phyloP scores from a whole-genome alignment of 53 echinoderm and acorn worm genomes.

The Holothuria leucospilota region DNA sequence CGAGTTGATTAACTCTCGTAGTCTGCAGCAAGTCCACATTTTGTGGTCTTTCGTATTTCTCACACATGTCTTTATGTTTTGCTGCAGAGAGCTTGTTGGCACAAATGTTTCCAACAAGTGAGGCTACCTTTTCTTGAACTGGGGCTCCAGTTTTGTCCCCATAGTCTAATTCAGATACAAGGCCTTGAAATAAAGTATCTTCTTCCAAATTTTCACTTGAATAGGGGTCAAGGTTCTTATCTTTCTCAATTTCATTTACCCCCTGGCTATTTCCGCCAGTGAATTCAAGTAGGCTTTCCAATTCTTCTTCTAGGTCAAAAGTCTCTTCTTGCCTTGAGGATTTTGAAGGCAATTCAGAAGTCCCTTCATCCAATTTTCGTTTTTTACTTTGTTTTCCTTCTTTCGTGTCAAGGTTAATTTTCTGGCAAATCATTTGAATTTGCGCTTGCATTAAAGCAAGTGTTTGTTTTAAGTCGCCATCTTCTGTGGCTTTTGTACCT shows the following conservation, averaged over 20 bases:
- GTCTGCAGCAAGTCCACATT: too few species aligned
- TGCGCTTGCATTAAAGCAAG: conserved; percentile 3
- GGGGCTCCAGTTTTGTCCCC: conserved; percentile 4
- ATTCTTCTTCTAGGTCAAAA: conserved; percentile 1
- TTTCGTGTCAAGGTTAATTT: too few species aligned
- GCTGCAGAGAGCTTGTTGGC: too few species aligned
- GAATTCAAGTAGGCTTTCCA: not conserved
- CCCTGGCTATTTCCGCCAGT: not conserved
- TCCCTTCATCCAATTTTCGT: conserved; percentile 1
- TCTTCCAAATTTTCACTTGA: too few species aligned
- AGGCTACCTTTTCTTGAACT: conserved; percentile 13
- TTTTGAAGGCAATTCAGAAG: not conserved
- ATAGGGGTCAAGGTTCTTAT: too few species aligned
- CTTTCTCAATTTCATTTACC: too few species aligned
- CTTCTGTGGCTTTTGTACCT: not conserved
- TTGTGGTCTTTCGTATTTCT: too few species aligned
- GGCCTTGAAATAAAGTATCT: not conserved
- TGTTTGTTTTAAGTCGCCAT: not conserved
- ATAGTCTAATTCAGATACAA: not conserved
- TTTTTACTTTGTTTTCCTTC: not conserved
- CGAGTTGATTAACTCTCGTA: too few species aligned
- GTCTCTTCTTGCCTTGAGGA: not conserved
- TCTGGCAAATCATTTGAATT: conserved; percentile 10
- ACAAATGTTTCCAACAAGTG: not conserved
- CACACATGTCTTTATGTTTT: too few species aligned